Evolutionary conservation across 2,797 vertebrate genomes (phyloP).

Genomic region (Oreochromis grahami): DNA sequence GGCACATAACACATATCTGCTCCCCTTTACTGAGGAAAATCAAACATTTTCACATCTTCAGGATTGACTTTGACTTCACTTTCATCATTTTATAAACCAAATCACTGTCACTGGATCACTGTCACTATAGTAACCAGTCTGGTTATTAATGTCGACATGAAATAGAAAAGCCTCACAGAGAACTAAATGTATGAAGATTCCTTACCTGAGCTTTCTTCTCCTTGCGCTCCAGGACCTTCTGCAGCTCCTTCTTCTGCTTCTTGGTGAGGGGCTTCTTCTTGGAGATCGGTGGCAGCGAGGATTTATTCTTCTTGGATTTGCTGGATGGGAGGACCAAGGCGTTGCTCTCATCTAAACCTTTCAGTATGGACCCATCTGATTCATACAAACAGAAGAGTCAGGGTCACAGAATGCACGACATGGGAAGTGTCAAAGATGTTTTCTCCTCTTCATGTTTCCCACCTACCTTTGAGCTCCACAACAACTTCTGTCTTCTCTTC

Average conservation of each 20-base stretch:
- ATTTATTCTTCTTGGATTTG: slow-evolving; percentile 79
- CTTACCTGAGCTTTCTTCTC: slow-evolving; percentile 88
- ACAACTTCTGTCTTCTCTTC: slow-evolving; percentile 49
- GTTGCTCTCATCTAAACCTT: slow-evolving; percentile 90
- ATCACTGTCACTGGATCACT: neutral
- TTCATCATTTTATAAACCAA: neutral
- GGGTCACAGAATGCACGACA: neutral
- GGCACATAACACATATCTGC: neutral
- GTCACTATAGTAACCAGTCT: neutral
- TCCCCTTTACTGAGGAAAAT: rapidly evolving
- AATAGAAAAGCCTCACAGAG: rapidly evolving
- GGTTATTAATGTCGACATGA: neutral
- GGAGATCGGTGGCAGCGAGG: neutral
- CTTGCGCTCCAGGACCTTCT: slow-evolving; percentile 90
- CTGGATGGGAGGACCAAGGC: slow-evolving; percentile 84
- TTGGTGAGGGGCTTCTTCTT: slow-evolving; percentile 85
- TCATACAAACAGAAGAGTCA: neutral
- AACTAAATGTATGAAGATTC: rapidly evolving
- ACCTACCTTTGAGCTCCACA: slow-evolving; percentile 72
- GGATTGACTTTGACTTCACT: neutral
- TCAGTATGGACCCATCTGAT: slow-evolving; percentile 75
- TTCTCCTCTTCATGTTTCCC: neutral
- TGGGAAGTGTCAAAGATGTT: neutral
- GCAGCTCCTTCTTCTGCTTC: slow-evolving; percentile 86
- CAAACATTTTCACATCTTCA: neutral